Evolutionary conservation across 2,113 vertebrate genomes (phyloP).

Genomic region (Cyrtonyx montezumae): DNA sequence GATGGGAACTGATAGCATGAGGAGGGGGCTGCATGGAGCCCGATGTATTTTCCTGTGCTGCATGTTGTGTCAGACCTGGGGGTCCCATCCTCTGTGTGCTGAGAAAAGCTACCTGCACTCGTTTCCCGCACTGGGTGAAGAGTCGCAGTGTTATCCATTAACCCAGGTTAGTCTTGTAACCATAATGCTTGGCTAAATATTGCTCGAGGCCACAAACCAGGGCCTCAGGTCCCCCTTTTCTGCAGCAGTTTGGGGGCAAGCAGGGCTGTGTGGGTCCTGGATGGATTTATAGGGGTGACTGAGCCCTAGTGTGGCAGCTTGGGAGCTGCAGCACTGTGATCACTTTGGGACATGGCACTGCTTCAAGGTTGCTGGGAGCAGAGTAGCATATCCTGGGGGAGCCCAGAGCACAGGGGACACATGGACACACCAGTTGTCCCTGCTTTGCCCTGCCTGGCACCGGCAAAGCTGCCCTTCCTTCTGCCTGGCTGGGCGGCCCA

Average conservation of each 20-base stretch:
- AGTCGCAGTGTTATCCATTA: not conserved
- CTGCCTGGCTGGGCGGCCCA: not conserved
- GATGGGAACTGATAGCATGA: not conserved
- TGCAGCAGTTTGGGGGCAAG: not conserved
- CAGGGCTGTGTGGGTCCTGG: not conserved
- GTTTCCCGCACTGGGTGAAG: not conserved
- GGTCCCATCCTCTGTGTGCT: not conserved
- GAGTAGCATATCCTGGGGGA: not conserved
- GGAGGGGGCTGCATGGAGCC: not conserved
- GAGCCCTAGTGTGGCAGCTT: not conserved
- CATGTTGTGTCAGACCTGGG: not conserved
- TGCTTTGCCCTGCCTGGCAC: not conserved
- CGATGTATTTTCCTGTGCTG: not conserved
- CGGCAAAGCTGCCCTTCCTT: not conserved
- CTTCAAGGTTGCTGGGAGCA: not conserved
- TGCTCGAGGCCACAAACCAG: not conserved
- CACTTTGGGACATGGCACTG: not conserved
- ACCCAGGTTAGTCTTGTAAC: not conserved
- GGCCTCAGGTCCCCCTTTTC: not conserved
- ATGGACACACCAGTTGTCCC: not conserved
- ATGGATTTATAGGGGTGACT: not conserved
- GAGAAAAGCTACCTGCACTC: not conserved
- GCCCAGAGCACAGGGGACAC: not conserved
- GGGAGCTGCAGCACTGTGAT: not conserved
- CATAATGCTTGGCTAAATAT: not conserved